Evolutionary conservation across 2,888 invertebrate species (phyloP).

Genomic region (Lathronympha strigana): DNA sequence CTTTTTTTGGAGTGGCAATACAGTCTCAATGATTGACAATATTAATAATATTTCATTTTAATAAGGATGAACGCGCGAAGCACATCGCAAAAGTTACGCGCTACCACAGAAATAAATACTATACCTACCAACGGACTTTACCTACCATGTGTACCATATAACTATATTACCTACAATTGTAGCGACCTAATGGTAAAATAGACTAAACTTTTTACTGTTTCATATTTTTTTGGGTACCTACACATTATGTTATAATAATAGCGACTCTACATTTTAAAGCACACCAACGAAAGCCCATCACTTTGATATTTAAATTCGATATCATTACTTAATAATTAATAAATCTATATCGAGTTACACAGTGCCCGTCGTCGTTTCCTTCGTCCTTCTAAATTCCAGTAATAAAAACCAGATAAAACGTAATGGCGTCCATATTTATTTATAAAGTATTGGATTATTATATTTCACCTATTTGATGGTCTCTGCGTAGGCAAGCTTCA

Average conservation of each 20-base stretch:
- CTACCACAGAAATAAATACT: too few relatives aligned
- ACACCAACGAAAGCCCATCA: constrained; percentile 34
- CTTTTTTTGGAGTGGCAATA: too few relatives aligned
- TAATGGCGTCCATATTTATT: constrained; percentile 63
- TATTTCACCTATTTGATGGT: constrained; percentile 19
- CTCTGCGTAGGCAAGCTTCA: constrained; percentile 12
- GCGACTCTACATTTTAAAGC: constrained; percentile 12
- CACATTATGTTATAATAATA: neutral
- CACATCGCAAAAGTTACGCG: too few relatives aligned
- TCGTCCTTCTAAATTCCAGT: constrained; percentile 63
- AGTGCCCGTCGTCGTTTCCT: constrained; percentile 53
- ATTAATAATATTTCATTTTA: too few relatives aligned
- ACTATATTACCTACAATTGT: too few relatives aligned
- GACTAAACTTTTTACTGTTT: too few relatives aligned
- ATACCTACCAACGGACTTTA: too few relatives aligned
- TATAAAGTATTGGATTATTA: constrained; percentile 38
- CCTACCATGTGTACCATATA: too few relatives aligned
- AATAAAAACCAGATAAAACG: constrained; percentile 70
- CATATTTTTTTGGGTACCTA: too few relatives aligned
- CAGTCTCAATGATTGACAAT: too few relatives aligned
- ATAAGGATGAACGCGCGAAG: too few relatives aligned
- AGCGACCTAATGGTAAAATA: too few relatives aligned
- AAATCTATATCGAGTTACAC: constrained; percentile 77
- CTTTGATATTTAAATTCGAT: constrained; percentile 65
- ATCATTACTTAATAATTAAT: constrained; percentile 78